Base-by-base conservation (phyloP, 2,888 invertebrate genomes). In the Morpho achilles region DNA sequence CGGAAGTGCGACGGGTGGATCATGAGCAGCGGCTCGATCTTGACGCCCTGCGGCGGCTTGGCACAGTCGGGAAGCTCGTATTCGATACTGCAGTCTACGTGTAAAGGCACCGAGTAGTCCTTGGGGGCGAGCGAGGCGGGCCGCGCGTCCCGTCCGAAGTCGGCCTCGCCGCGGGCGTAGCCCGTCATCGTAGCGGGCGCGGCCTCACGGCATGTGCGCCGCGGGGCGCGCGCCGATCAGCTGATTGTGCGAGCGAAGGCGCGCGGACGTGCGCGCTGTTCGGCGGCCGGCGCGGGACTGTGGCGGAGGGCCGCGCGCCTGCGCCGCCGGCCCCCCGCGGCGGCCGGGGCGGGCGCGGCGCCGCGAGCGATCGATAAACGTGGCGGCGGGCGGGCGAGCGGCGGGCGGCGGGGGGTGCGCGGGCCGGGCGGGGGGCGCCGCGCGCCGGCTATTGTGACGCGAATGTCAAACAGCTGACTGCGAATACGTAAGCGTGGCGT, bases 11-110 rank as follows among this genome's bases (percentile, higher is more conserved):
- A 96, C 53, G 96, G 96, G 91, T 96, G 96, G 80, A 96, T 96
- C 96, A 96, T 96, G 75, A 96, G 93, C 78, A 96, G 92, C 56
- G 96, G 96, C 84, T 96, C 96, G 78, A 95, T 94, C 80, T 95
- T 92, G 80, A 94, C 94, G 67, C 96, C 96, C 79, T 95, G 95
- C 72, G 96, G 96, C 72, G 96, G 96, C 89, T 96, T 96, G 71
- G 96, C 96, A 90, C 96, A 95, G 84, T 96, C 96, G 76, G 96
- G 96, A 84, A 96, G 92, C 92, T 96, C 96, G 92, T 96, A 96
- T 90, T 96, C 96, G 75, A 96, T 96, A 91, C 96, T 96, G 91
- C 96, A 96, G 88, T 96, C 96, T 83, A 96, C 96, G 91, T 96
- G 96, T 82, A 96, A 92, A 76, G 96, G 96, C 86, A 95, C 93